Base-by-base conservation (phyloP, 2,888 invertebrate species). In the Folsomia candida region DNA sequence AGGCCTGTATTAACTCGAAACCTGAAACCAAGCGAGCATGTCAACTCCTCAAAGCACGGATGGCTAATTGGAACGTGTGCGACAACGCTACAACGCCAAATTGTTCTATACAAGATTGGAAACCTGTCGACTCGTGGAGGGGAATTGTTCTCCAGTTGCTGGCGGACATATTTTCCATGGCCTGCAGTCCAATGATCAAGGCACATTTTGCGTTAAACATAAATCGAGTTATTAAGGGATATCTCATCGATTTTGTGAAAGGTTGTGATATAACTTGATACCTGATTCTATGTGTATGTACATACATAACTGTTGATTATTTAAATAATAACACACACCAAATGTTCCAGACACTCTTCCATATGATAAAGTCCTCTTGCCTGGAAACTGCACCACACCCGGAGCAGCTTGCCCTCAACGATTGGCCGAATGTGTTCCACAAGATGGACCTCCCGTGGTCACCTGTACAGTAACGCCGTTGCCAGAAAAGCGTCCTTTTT, bases 141-240 rank as follows among this genome's bases (percentile, higher is more conserved):
- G 18, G 64, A 4, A 59, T 62, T 1, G 61, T 75, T 0, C 22
- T 75, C 1, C 64, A 72, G 2, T 28, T 70, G 25, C 58, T 75
- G 0, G 70, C 60, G 28, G 27, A 66, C 4, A 67, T 75, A 11
- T 72, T 69, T 51, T 18, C 2, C 6, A 51, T 61, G 11, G 66
- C 59, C 27, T 72, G 70, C 22, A 66, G 69, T 1, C 70, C 70
- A 37, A 68, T 64, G 51, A 6, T 72, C 2, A 59, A 14, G 20
- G 26, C 22, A 1, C 68, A 68, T 0, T 75, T 70, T 57, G 25
- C 67, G n/a, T 22, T 4, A 2, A 28, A 25, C 9, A 60, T 75
- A 18, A 67, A 67, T 62, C 27, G 67, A 29, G 59, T 75, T 22
- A 24, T 75, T 0, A 72, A 65, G 28, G 75, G 72, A n/a, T 75